Base-by-base conservation (phyloP, 2,113 vertebrate genomes). In the Scophthalmus maximus region DNA sequence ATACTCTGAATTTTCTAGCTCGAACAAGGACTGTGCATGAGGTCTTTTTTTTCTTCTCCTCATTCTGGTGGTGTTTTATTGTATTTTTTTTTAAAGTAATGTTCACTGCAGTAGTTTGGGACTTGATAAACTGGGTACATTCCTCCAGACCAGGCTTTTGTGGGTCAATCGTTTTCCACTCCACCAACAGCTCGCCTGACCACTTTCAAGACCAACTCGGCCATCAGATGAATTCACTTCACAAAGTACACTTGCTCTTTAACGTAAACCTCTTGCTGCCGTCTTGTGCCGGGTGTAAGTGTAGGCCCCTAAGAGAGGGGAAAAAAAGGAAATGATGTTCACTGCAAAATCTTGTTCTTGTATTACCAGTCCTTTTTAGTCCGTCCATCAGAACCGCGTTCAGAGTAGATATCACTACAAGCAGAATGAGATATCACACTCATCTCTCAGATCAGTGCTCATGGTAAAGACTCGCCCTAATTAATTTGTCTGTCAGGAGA, bases 401-500 rank as follows among this genome's bases (percentile, higher is more conserved):
- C 42, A 46, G 50, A 70, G 30, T 5, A 44, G 55, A 50, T 63
- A 36, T 81, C 26, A 56, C 14, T 30, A 2, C 51, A 49, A 26
- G 18, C 62, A 32, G 55, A 63, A n/a, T 58, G 8, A 66, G 17
- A 62, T 46, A 59, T 77, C 36, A 44, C 61, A 78, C 55, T 25
- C 15, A 62, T 78, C 63, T 47, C 56, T 78, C 29, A 69, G 55
- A 79, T 84, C 66, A 10, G 6, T 56, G 65, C 50, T 69, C 26
- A 11, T 23, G 27, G 46, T 52, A 22, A 46, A 65, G 32, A 26
- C 49, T 57, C 10, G 17, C 73, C 69, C 44, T 66, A 80, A 78
- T 80, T 73, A 55, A 79, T 78, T 74, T 72, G 67, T 62, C 47
- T 76, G 71, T 85, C 46, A 44, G 20, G 55, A 79, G 73, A 81